Evolutionary conservation across 2,113 vertebrate species (phyloP).

Genomic region (Halcyon malimbica): DNA sequence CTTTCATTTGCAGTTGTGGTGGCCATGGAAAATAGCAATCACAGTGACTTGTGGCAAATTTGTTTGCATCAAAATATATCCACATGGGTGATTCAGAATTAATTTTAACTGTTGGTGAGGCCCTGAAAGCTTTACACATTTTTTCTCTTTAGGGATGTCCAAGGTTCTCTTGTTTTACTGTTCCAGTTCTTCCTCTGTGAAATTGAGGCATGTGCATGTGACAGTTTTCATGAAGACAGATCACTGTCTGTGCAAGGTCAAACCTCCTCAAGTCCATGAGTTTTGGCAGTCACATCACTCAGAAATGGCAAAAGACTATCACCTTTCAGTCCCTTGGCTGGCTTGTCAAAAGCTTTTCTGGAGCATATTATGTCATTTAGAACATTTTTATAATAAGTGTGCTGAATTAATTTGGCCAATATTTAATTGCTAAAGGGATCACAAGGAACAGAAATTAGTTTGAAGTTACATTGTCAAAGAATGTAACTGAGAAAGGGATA

Average conservation of each 20-base stretch:
- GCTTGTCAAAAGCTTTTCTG: slow-evolving; percentile 50
- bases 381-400: not conserved
- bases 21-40: not conserved
- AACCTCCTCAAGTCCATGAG: slow-evolving; percentile 62
- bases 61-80: slow-evolving; percentile 11
- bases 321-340: slow-evolving; percentile 48
- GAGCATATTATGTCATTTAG: not conserved
- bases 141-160: slow-evolving; percentile 72
- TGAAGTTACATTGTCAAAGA: not conserved
- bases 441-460: not conserved
- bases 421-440: not conserved
- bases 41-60: not conserved
- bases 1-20: not conserved
- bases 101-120: slow-evolving; percentile 60
- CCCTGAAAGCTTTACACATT: slow-evolving; percentile 53
- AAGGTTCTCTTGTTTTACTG: slow-evolving; percentile 65
- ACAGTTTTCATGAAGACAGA: slow-evolving; percentile 82
- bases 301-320: slow-evolving; percentile 66
- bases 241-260: slow-evolving; percentile 79
- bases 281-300: slow-evolving; percentile 72
- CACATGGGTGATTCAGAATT: slow-evolving; percentile 51
- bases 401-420: not conserved
- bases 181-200: slow-evolving; percentile 68
- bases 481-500: not conserved
- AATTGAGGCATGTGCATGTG: slow-evolving; percentile 76